Conservation (phyloP, 2,113 vertebrate genomes). For the Centropus unirufus region DNA sequence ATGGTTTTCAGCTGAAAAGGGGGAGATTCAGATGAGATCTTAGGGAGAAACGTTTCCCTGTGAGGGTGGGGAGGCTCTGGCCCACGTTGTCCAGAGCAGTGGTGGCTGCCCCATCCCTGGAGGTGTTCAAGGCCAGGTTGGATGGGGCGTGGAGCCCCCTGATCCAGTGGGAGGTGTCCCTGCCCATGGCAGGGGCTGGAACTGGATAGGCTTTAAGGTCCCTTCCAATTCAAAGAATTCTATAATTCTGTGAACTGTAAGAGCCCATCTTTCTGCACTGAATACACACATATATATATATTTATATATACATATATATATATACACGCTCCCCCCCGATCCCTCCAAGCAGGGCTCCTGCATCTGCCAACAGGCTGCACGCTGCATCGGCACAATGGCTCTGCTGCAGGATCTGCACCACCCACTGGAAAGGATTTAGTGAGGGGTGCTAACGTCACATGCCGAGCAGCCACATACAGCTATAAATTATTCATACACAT, state of each 20-base stretch:
- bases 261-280: neutral
- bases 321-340: neutral
- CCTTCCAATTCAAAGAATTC: too few species aligned
- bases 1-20: too few species aligned
- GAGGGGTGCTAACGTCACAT: constrained; percentile 47
- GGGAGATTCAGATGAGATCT: too few species aligned
- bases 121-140: too few species aligned
- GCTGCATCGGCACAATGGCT: neutral
- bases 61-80: too few species aligned
- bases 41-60: too few species aligned
- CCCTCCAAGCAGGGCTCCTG: neutral
- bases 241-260: neutral
- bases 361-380: neutral
- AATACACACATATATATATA: neutral
- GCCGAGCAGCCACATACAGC: constrained; percentile 48
- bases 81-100: too few species aligned
- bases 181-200: too few species aligned
- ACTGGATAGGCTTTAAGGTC: too few species aligned
- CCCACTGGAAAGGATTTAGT: constrained; percentile 50
- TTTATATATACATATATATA: neutral
- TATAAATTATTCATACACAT: constrained; percentile 88
- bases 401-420: constrained; percentile 43
- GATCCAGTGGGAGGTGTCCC: too few species aligned
- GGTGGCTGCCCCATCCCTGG: too few species aligned
- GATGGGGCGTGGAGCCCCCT: too few species aligned